A percentile compares a stretch with the other conserved stretches of the same genome.
phyloP scores from a whole-genome alignment of 1,140 invertebrate species.

The Teleopsis dalmanni region DNA sequence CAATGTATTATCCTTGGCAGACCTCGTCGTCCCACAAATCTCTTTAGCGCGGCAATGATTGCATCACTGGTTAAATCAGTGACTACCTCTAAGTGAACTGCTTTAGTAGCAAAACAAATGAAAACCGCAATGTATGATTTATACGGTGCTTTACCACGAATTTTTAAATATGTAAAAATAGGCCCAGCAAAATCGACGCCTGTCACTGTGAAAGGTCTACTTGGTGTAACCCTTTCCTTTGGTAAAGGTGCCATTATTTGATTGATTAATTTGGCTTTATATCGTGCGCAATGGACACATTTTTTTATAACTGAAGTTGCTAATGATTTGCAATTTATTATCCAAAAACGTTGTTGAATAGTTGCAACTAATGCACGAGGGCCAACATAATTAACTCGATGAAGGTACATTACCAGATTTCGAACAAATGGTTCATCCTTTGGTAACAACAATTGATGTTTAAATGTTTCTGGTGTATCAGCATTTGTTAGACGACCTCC shows the following conservation, averaged over 20 bases:
- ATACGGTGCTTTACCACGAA: neutral
- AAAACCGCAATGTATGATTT: constrained; percentile 4
- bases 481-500: too few relatives aligned
- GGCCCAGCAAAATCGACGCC: constrained; percentile 4
- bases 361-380: too few relatives aligned
- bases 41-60: constrained; percentile 33
- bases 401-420: too few relatives aligned
- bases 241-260: constrained; percentile 4
- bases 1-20: constrained; percentile 20
- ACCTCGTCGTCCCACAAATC: constrained; percentile 29
- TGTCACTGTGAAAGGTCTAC: neutral
- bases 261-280: neutral
- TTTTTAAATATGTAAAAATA: neutral
- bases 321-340: too few relatives aligned
- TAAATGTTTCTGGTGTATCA: too few relatives aligned
- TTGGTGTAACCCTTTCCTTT: neutral
- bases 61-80: constrained; percentile 27
- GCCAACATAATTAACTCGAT: too few relatives aligned
- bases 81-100: constrained; percentile 45
- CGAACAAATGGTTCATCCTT: too few relatives aligned
- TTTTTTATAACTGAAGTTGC: neutral
- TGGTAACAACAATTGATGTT: too few relatives aligned
- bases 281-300: neutral
- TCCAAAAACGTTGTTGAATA: too few relatives aligned
- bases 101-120: constrained; percentile 34